Percentiles rank a stretch among this genome's conserved stretches.
Evolutionary conservation across 2,113 vertebrate species (phyloP).

Genomic region (Oreochromis niloticus): DNA sequence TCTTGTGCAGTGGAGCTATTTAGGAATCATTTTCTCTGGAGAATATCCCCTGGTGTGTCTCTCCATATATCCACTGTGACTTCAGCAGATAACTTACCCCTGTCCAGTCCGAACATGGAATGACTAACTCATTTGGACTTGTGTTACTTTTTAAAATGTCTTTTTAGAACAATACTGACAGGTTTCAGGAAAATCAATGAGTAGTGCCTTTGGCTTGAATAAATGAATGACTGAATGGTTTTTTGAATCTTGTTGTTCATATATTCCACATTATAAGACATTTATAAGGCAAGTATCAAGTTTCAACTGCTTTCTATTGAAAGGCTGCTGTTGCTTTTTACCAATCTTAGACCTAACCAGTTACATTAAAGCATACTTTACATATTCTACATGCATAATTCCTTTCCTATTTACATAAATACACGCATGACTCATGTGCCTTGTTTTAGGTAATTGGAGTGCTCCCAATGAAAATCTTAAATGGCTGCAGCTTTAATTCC

Average conservation of each 20-base stretch:
- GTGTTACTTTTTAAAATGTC: slow-evolving; percentile 23
- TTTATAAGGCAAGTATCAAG: not conserved
- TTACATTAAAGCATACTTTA: not conserved
- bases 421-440: not conserved
- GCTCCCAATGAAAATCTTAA: not conserved
- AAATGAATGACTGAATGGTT: not conserved
- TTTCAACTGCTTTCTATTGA: not conserved
- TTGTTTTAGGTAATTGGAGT: not conserved
- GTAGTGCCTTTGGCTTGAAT: not conserved
- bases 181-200: slow-evolving; percentile 2
- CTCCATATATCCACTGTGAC: slow-evolving; percentile 13
- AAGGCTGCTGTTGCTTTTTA: not conserved
- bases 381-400: not conserved
- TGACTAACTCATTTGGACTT: slow-evolving; percentile 2
- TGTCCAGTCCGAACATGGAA: not conserved
- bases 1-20: slow-evolving; percentile 38
- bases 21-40: slow-evolving; percentile 36
- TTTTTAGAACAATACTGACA: slow-evolving; percentile 8
- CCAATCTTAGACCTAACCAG: not conserved
- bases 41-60: slow-evolving; percentile 36
- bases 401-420: not conserved
- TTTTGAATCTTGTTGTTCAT: not conserved
- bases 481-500: not conserved
- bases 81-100: slow-evolving; percentile 40
- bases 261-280: not conserved